Percentiles rank a stretch among this genome's conserved stretches.
Conservation (phyloP, 2,888 invertebrate genomes). For the Pheosia gnoma region DNA sequence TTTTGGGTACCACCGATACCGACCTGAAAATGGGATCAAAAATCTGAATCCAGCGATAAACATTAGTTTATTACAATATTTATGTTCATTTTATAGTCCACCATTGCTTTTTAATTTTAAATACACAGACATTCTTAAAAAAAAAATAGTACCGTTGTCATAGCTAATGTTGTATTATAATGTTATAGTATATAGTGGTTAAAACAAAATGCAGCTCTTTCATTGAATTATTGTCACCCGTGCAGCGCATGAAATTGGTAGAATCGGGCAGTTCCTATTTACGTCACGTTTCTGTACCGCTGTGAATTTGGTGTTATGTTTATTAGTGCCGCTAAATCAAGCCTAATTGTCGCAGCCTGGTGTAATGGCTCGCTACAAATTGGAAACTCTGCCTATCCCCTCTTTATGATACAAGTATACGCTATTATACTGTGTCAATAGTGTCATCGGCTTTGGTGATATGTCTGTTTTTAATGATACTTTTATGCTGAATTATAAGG, state of each 20-base stretch:
- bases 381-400: slow-evolving; percentile 14
- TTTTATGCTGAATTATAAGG: too few relatives aligned
- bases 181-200: background rate
- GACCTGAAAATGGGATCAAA: too few relatives aligned
- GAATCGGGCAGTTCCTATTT: slow-evolving; percentile 48
- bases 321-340: slow-evolving; percentile 59
- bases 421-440: background rate
- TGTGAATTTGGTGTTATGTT: slow-evolving; percentile 41
- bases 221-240: slow-evolving; percentile 10
- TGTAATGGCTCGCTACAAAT: slow-evolving; percentile 32
- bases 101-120: too few relatives aligned
- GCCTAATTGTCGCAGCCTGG: slow-evolving; percentile 47
- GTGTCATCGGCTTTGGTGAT: background rate
- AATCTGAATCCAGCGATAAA: too few relatives aligned
- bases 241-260: slow-evolving; percentile 3
- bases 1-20: too few relatives aligned
- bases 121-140: too few relatives aligned
- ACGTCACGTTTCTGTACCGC: slow-evolving; percentile 50
- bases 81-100: too few relatives aligned
- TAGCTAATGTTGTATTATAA: background rate
- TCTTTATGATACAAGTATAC: slow-evolving; percentile 1
- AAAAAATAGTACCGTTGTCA: too few relatives aligned
- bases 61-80: too few relatives aligned
- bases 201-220: slow-evolving; percentile 14
- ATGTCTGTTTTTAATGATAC: background rate